Percentiles rank a stretch among this genome's conserved stretches.
These are phyloP conservation scores for Galerucella pusilla DNA, from an alignment of 2,888 invertebrate species.

Conservation along the genomic window DNA sequence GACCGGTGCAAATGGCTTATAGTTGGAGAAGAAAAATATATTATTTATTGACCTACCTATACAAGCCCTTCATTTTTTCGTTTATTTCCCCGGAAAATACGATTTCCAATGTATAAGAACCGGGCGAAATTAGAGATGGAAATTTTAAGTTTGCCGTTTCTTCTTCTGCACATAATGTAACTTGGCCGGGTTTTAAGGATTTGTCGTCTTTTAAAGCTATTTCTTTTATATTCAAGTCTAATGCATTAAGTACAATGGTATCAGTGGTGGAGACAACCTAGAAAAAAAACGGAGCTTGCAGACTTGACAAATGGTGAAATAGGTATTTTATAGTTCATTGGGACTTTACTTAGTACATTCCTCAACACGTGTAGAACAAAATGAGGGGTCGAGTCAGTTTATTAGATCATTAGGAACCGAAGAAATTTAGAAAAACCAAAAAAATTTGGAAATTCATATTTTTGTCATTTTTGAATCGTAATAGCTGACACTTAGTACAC, in stretches of 20 bases:
- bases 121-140: conserved; percentile 69
- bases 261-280: conserved; percentile 77
- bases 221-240: conserved; percentile 78
- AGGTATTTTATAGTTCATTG: too few species aligned
- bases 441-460: too few species aligned
- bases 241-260: conserved; percentile 79
- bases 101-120: conserved; percentile 72
- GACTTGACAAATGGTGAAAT: too few species aligned
- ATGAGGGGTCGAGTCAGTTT: too few species aligned
- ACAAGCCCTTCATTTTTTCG: conserved; percentile 95
- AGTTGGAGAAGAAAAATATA: too few species aligned
- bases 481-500: too few species aligned
- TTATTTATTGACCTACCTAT: conserved; percentile 67
- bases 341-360: too few species aligned
- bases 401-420: too few species aligned
- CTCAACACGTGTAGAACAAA: too few species aligned
- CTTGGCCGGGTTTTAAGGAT: conserved; percentile 59
- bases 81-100: conserved; percentile 87
- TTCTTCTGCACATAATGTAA: conserved; percentile 67
- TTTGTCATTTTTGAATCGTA: too few species aligned
- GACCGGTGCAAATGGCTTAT: too few species aligned
- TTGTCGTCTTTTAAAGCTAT: conserved; percentile 70
- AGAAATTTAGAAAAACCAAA: too few species aligned
- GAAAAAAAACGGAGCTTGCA: conserved; percentile 18
- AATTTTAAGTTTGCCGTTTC: conserved; percentile 79